These are phyloP conservation scores for Drosophila prosaltans DNA, from an alignment of 1,140 invertebrate genomes.

Conservation along the genomic window DNA sequence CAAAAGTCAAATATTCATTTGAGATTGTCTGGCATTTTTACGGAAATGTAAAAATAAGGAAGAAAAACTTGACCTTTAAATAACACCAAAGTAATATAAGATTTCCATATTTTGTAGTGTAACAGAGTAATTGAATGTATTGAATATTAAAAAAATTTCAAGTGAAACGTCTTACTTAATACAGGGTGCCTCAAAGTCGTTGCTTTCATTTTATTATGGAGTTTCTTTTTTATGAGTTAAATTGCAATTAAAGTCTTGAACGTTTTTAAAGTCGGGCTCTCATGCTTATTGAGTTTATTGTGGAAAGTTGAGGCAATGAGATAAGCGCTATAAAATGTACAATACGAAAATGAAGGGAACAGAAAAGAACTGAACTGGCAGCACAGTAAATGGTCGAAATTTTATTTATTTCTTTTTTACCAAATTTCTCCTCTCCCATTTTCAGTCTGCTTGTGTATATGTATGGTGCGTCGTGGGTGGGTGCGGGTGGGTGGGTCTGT, in stretches of 20 bases:
- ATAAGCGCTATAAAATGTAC: slow-evolving; percentile 55
- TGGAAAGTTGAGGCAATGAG: slow-evolving; percentile 38
- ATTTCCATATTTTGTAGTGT: not conserved
- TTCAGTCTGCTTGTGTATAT: not conserved
- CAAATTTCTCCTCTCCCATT: slow-evolving; percentile 25
- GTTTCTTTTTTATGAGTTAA: slow-evolving; percentile 1
- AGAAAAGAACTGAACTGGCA: slow-evolving; percentile 22
- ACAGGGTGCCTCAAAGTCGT: not conserved
- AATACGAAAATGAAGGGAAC: slow-evolving; percentile 47
- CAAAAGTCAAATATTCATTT: not conserved
- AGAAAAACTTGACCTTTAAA: not conserved
- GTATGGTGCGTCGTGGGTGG: not conserved
- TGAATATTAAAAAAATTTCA: not conserved
- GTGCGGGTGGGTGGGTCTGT: slow-evolving; percentile 18
- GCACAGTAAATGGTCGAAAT: slow-evolving; percentile 44
- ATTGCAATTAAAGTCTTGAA: slow-evolving; percentile 60
- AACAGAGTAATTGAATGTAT: not conserved
- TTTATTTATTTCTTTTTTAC: slow-evolving; percentile 72
- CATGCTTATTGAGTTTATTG: slow-evolving; percentile 63
- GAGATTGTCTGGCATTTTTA: not conserved
- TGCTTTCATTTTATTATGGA: not conserved
- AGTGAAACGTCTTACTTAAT: not conserved
- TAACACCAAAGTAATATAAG: not conserved
- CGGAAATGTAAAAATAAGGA: no score
- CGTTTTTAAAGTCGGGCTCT: slow-evolving; percentile 47